A percentile compares a stretch with the other conserved stretches of the same genome.
These are phyloP conservation scores for Drosophila merina DNA, from an alignment of 2,888 invertebrate species.

Conservation along the genomic window DNA sequence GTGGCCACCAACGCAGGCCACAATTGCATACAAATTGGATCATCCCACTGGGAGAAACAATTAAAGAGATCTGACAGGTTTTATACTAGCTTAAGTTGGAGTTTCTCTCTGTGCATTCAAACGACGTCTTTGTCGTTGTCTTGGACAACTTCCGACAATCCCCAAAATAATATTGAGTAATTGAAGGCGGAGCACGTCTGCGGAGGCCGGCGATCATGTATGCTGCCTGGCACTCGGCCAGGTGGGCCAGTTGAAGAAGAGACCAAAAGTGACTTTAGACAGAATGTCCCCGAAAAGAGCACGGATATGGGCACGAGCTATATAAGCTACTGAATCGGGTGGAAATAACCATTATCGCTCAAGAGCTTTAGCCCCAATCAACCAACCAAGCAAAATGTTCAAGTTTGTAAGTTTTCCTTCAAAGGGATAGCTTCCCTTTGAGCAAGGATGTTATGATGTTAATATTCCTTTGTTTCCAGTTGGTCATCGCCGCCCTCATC, in stretches of 20 bases:
- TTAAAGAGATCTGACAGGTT: not conserved
- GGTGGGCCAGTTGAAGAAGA: conserved; percentile 45
- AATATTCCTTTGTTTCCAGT: conserved; percentile 41
- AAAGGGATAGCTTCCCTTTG: not conserved
- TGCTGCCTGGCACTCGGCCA: conserved; percentile 28
- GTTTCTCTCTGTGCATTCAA: conserved; percentile 5
- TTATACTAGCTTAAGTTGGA: not conserved
- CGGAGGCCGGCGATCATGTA: conserved; percentile 32
- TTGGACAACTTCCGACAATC: conserved; percentile 35
- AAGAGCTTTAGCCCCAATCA: conserved; percentile 49
- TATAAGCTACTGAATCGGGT: conserved; percentile 61
- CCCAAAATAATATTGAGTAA: conserved; percentile 24
- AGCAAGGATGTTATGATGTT: not conserved
- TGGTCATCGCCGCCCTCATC: conserved; percentile 69
- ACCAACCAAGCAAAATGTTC: conserved; percentile 70
- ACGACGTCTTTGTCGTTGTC: not conserved
- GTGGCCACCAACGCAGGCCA: conserved; percentile 19
- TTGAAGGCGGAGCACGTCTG: conserved; percentile 24
- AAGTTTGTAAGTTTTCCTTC: conserved; percentile 74
- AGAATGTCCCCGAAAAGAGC: conserved; percentile 38
- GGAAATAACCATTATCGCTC: conserved; percentile 55
- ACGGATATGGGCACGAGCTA: conserved; percentile 53
- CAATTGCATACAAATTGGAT: conserved; percentile 57
- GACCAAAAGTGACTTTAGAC: conserved; percentile 38
- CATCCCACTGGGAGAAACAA: conserved; percentile 16